Evolutionary conservation across 2,888 invertebrate species (phyloP).

Genomic region (Melanostoma mellinum): DNA sequence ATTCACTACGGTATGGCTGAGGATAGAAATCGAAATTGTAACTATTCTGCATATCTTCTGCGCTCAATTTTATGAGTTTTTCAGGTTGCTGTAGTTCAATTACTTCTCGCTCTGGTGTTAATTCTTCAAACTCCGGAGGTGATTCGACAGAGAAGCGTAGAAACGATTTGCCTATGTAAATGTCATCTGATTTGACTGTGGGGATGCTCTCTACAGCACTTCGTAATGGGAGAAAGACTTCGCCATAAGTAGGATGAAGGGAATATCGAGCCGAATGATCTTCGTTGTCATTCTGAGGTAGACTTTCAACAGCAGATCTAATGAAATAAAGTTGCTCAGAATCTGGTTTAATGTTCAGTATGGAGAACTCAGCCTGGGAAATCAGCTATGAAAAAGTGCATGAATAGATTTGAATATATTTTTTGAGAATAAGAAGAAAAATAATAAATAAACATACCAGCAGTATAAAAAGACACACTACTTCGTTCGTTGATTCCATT

Average conservation of each 20-base stretch:
- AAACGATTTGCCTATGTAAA: conserved; percentile 74
- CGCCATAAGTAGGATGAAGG: conserved; percentile 78
- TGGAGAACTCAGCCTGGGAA: conserved; percentile 22
- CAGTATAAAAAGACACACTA: conserved; percentile 54
- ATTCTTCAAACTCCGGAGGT: conserved; percentile 73
- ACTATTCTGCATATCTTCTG: conserved; percentile 67
- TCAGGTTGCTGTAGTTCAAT: conserved; percentile 41
- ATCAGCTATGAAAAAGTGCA: conserved; percentile 29
- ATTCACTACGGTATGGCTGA: conserved; percentile 80
- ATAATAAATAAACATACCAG: conserved; percentile 49
- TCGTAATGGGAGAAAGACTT: conserved; percentile 85
- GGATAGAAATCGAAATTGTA: conserved; percentile 75
- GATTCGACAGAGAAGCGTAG: conserved; percentile 81
- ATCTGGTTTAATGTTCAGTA: conserved; percentile 69
- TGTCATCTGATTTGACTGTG: conserved; percentile 69
- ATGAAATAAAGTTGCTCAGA: conserved; percentile 77
- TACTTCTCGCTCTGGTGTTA: conserved; percentile 41
- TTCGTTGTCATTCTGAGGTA: conserved; percentile 75
- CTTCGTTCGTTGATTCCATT: conserved; percentile 26
- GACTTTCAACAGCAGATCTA: conserved; percentile 80
- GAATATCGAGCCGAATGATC: conserved; percentile 76
- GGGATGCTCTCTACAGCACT: conserved; percentile 90
- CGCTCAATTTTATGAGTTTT: conserved; percentile 50
- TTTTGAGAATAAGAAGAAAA: neutral
- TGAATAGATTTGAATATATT: neutral